Evolutionary conservation across 2,113 vertebrate species (phyloP).

Genomic region (Crotalus viridis): DNA sequence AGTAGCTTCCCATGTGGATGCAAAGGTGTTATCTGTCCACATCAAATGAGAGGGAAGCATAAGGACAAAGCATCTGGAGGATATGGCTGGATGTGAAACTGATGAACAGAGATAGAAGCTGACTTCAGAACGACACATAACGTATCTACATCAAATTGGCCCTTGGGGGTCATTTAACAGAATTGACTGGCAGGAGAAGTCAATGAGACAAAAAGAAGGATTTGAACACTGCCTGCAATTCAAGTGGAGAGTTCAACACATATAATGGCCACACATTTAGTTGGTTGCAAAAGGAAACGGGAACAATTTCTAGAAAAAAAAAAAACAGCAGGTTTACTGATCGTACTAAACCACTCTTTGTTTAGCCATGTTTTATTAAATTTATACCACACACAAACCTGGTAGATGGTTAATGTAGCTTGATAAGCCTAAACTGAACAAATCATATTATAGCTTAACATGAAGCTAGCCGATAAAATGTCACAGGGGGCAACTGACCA

Average conservation of each 20-base stretch:
- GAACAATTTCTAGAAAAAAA: neutral
- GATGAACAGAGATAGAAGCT: conserved; percentile 16
- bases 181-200: neutral
- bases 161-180: neutral
- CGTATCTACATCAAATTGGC: neutral
- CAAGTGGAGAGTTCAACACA: neutral
- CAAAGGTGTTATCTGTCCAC: conserved; percentile 63
- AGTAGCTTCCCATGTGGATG: conserved; percentile 59
- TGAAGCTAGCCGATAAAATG: neutral
- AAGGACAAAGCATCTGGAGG: conserved; percentile 61
- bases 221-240: neutral
- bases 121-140: conserved; percentile 25
- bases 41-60: conserved; percentile 60
- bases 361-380: neutral
- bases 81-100: conserved; percentile 34
- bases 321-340: neutral
- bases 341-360: neutral
- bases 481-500: neutral
- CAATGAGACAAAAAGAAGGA: neutral
- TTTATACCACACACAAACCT: neutral
- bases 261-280: neutral
- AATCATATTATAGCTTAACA: neutral
- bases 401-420: neutral
- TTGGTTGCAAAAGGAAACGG: neutral
- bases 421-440: neutral